Evolutionary conservation across 2,888 invertebrate species (phyloP).

Genomic region (Koerneria pararmatus): DNA sequence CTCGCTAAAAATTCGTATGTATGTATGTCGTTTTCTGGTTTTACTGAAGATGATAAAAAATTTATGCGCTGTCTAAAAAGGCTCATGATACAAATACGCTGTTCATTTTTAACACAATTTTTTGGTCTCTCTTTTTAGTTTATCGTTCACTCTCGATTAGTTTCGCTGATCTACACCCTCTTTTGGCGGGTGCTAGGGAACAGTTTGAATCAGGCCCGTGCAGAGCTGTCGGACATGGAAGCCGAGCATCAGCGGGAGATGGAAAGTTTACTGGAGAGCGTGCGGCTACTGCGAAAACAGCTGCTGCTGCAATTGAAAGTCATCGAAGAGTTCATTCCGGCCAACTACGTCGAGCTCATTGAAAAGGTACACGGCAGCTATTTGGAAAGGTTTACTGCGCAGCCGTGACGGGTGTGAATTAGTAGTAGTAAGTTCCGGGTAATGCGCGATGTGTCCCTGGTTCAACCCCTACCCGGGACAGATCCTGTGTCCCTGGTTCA

Average conservation of each 20-base stretch:
- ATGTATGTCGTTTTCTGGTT: background rate
- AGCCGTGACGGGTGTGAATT: too few species aligned
- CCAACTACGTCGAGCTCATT: slow-evolving; percentile 76
- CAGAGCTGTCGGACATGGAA: slow-evolving; percentile 67
- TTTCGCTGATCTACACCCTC: background rate
- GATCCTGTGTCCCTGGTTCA: too few species aligned
- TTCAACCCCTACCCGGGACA: too few species aligned
- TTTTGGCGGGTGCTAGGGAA: slow-evolving; percentile 61
- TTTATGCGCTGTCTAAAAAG: too few species aligned
- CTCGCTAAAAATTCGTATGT: background rate
- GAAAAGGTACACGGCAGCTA: slow-evolving; percentile 35
- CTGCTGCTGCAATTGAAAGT: slow-evolving; percentile 69
- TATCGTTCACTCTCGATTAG: too few species aligned
- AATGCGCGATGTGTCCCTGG: too few species aligned
- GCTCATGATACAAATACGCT: too few species aligned
- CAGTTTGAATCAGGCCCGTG: slow-evolving; percentile 73
- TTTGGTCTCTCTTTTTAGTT: too few species aligned
- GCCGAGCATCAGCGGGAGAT: slow-evolving; percentile 93
- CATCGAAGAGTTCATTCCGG: slow-evolving; percentile 86
- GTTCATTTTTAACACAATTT: background rate
- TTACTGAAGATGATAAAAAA: background rate
- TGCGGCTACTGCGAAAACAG: slow-evolving; percentile 76
- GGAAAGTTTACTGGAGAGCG: slow-evolving; percentile 89
- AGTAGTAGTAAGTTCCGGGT: too few species aligned
- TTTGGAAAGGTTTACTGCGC: too few species aligned